These are phyloP conservation scores for Tetranychus piercei DNA, from an alignment of 2,888 invertebrate species.

Conservation along the genomic window DNA sequence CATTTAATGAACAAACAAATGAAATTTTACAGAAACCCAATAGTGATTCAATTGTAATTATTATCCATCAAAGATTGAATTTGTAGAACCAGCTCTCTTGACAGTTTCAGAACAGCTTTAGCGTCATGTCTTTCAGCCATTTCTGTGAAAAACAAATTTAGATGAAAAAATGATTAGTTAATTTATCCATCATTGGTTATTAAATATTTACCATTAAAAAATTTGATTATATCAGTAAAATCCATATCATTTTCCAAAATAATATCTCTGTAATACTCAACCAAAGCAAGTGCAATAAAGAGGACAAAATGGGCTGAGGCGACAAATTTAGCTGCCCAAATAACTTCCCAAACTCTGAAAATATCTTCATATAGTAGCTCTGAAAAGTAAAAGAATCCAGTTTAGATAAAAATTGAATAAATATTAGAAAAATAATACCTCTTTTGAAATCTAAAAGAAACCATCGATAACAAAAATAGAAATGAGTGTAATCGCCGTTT, in stretches of 20 bases:
- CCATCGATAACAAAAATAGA: slow-evolving; percentile 95
- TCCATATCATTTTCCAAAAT: slow-evolving; percentile 90
- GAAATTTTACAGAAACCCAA: too few species aligned
- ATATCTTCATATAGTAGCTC: slow-evolving; percentile 82
- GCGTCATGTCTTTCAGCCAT: slow-evolving; percentile 91
- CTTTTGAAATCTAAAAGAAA: slow-evolving; percentile 87
- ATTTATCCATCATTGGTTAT: not conserved
- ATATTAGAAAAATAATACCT: slow-evolving; percentile 32
- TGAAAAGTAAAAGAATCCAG: slow-evolving; percentile 29
- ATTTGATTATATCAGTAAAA: slow-evolving; percentile 92
- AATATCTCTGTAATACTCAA: slow-evolving; percentile 81
- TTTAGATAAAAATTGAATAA: slow-evolving; percentile 6
- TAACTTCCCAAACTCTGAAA: slow-evolving; percentile 79
- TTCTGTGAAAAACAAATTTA: slow-evolving; percentile 44
- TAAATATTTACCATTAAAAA: slow-evolving; percentile 73
- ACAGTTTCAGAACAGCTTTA: slow-evolving; percentile 55
- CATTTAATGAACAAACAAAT: too few species aligned
- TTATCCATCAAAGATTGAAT: slow-evolving; percentile 58
- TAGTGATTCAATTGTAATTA: not conserved
- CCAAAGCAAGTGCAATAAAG: slow-evolving; percentile 72
- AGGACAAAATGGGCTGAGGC: slow-evolving; percentile 75
- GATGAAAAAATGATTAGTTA: not conserved
- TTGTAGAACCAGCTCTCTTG: slow-evolving; percentile 66
- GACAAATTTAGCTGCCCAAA: slow-evolving; percentile 78
- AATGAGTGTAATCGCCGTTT: slow-evolving; percentile 86